These are phyloP conservation scores for Chironomus striatipennis DNA, from an alignment of 1,140 invertebrate genomes.

Conservation along the genomic window DNA sequence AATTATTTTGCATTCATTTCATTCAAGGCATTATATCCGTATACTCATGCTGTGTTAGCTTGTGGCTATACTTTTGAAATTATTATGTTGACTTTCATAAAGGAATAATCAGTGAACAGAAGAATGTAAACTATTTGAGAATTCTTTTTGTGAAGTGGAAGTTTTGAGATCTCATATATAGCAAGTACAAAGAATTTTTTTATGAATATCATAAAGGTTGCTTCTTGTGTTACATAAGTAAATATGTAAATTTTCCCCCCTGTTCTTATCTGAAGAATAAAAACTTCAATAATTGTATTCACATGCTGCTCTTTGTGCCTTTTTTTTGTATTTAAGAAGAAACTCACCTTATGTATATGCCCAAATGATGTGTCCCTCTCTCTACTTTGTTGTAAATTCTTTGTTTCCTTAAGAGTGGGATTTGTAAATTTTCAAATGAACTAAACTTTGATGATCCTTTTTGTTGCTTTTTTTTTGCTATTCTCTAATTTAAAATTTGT, in stretches of 20 bases:
- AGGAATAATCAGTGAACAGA: too few relatives aligned
- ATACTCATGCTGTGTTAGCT: too few relatives aligned
- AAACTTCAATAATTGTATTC: neutral
- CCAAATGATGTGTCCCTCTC: slow-evolving; percentile 5
- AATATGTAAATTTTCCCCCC: neutral
- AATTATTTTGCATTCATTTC: too few relatives aligned
- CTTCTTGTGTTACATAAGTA: neutral
- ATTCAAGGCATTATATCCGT: too few relatives aligned
- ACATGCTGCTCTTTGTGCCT: neutral
- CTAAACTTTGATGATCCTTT: neutral
- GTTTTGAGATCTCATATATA: neutral
- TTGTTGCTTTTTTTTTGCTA: neutral
- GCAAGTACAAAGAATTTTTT: neutral
- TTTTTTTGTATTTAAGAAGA: neutral
- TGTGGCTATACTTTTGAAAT: too few relatives aligned
- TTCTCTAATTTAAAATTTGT: neutral
- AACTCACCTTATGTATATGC: neutral
- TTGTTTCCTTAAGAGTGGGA: neutral
- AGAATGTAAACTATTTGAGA: too few relatives aligned
- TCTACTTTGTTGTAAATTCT: neutral
- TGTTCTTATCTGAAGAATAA: neutral
- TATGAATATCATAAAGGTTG: neutral
- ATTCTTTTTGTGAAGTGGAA: too few relatives aligned
- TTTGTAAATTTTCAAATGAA: neutral
- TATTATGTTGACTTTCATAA: too few relatives aligned